Percentiles rank a stretch among this genome's conserved stretches.
Conservation (phyloP, 53 echinoderm and acorn worm genomes). For the Crossaster papposus region DNA sequence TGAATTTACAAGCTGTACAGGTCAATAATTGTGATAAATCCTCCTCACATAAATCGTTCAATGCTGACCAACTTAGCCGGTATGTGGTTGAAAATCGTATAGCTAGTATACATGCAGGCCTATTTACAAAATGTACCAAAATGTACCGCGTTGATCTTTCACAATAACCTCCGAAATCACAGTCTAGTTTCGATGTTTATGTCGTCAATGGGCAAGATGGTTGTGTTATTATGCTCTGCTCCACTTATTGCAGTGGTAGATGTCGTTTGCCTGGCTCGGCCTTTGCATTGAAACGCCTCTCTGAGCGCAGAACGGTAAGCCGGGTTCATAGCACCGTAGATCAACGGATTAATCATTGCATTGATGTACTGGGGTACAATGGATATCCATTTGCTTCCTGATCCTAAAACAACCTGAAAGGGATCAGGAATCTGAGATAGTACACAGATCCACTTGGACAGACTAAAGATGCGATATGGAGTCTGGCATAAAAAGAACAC, state of each 20-base stretch:
- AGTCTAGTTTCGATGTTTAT: not conserved
- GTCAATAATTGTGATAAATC: no score
- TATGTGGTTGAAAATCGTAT: no score
- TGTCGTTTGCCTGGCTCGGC: not conserved
- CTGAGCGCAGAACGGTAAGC: slow-evolving; percentile 6
- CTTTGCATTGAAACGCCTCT: not conserved
- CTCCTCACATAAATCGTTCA: no score
- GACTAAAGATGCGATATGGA: not conserved
- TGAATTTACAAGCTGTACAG: no score
- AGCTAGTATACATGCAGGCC: no score
- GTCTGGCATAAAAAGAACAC: slow-evolving; percentile 34
- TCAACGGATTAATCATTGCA: slow-evolving; percentile 25
- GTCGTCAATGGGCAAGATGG: not conserved
- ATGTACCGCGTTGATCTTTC: no score
- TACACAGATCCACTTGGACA: not conserved
- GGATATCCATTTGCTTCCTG: not conserved
- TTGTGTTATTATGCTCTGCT: not conserved
- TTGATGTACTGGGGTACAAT: not conserved
- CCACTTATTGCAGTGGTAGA: not conserved
- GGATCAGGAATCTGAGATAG: not conserved
- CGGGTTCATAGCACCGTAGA: slow-evolving; percentile 9
- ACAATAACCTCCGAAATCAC: not conserved
- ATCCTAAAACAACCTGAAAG: not conserved
- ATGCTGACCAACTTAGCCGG: no score
- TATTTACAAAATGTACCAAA: no score